Evolutionary conservation across 2,113 vertebrate genomes (phyloP), one percentile per base, ranked within the genome.

Genomic region (Todiramphus chloris): DNA sequence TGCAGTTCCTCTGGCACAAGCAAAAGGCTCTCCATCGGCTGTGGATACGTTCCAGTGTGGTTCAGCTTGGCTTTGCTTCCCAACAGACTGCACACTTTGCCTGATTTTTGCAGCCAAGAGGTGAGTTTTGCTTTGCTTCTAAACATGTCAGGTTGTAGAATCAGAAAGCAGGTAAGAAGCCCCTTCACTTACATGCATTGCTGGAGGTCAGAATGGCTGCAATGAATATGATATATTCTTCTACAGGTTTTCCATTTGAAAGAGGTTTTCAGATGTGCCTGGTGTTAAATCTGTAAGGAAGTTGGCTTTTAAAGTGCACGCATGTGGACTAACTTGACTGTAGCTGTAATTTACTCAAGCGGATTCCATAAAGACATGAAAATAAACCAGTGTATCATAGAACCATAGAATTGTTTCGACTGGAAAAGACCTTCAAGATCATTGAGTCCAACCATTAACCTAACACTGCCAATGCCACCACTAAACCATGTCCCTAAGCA

Each of bases 201-300:
- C 79, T 84, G 58, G 31, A 50, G 59, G 41, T 23, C 6, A 2
- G 37, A 50, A 5, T 0, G 5, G 31, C 37, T 37, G 60, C 28
- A 4, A 0, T 0, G 15, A 25, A 13, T 9, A 13, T 2, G 0
- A 14, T 9, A 0, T 1, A 1, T 48, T 73, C 64, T 58, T 8
- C 4, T 25, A 1, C 33, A 2, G 58, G 17, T 60, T 89, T 85
- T 59, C 87, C 56, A 2, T 56, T 2, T 23, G 68, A 25, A 78
- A 63, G 62, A 15, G 3, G 46, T 82, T 82, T 78, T 69, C 79
- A 16, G 46, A 16, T 2, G 33, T 37, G 64, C 41, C 75, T 25
- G 68, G 63, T 50, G 68, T 24, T 53, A 39, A 31, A 31, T 25
- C 63, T 48, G 15, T 11, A 23, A 39, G 21, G 27, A 31, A 16